Evolutionary conservation across 2,113 vertebrate genomes (phyloP), one percentile per base, ranked within the genome.

Genomic region (Ariopsis seemanni): DNA sequence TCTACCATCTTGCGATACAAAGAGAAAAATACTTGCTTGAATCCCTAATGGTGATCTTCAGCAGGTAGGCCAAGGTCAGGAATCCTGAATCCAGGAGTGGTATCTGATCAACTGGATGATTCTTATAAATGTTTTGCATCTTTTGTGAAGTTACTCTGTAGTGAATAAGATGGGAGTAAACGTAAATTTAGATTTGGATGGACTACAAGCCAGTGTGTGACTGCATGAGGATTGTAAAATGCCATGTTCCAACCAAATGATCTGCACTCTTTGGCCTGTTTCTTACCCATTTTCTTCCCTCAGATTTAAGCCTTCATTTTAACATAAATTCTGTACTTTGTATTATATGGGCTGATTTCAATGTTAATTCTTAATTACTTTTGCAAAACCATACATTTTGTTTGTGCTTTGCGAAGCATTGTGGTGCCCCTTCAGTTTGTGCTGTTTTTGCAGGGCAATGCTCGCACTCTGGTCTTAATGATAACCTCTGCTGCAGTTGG

Each of bases 401-500:
- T 52, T 75, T 75, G 69, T 75, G 22, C 48, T 25, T 75, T 52
- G 20, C 1, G 9, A 25, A 75, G 10, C 20, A 53, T n/a, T 77
- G 42, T 77, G 42, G 4, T 25, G 20, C 20, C 69, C 7, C 0
- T 60, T 30, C 53, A 57, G 15, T 60, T 80, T 34, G 42, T 80
- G 27, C 58, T 5, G 12, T 25, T 86, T 88, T 18, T 83, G 1
- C 92, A 96, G 96, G 84, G 94, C 75, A 92, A 92, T 90, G 85
- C 88, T 89, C 92, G 94, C 89, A 94, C 93, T 79, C 91, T 99
- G 91, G 91, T 96, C 85, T 93, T 97, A 62, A 97, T 96, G 84
- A 90, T 97, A 91, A 96, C 95, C 48, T 96, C 97, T 0, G 95
- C 97, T 77, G 96, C 96, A 58, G 96, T 96, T 85, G 97, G 97